A percentile compares a stretch with the other conserved stretches of the same genome.
phyloP scores from a whole-genome alignment of 1,140 invertebrate species.

The Leptinotarsa texana region DNA sequence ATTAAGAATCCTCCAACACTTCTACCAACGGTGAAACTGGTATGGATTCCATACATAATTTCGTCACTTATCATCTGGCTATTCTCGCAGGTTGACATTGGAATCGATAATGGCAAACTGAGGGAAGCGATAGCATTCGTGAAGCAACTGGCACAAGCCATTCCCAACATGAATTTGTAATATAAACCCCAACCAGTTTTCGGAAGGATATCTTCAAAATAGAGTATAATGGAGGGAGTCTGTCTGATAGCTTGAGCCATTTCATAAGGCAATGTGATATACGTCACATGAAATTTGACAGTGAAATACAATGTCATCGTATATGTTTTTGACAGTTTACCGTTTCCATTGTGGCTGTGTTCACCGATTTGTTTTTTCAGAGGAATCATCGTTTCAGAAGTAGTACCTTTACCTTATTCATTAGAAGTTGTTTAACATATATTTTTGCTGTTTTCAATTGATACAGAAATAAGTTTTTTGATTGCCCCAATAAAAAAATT shows the following conservation, averaged over 20 bases:
- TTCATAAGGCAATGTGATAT: neutral
- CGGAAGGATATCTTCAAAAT: conserved; percentile 22
- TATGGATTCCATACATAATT: conserved; percentile 9
- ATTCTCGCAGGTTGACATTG: conserved; percentile 20
- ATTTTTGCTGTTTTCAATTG: no score
- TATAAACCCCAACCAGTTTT: conserved; percentile 26
- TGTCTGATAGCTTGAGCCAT: neutral
- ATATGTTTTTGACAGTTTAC: neutral
- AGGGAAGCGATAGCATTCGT: conserved; percentile 10
- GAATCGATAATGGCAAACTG: conserved; percentile 10
- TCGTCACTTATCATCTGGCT: neutral
- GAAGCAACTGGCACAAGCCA: conserved; percentile 18
- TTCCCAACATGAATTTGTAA: conserved; percentile 25
- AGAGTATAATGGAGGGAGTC: neutral
- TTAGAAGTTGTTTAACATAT: no score
- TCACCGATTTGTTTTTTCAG: no score
- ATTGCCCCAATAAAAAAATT: no score
- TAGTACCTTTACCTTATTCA: no score
- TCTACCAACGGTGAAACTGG: conserved; percentile 38
- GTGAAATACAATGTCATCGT: neutral
- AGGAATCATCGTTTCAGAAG: no score
- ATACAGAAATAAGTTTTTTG: no score
- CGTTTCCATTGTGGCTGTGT: no score
- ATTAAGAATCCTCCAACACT: conserved; percentile 42
- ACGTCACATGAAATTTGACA: neutral